These are phyloP conservation scores for Spizaetus ornatus DNA, from an alignment of 2,113 vertebrate genomes.

Conservation along the genomic window DNA sequence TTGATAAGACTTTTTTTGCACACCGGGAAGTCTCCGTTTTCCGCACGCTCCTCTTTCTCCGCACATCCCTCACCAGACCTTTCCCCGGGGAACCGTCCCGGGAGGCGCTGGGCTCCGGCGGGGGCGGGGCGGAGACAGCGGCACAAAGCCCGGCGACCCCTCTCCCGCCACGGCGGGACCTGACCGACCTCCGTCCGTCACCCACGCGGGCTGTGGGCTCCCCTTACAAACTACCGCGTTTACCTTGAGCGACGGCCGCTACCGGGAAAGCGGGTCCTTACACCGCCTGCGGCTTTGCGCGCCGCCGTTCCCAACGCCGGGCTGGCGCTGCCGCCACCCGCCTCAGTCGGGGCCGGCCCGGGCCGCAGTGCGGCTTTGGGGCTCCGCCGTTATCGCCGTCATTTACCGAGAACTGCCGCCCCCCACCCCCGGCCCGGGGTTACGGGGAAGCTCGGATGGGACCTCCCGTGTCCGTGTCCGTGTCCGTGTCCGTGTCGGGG, in stretches of 20 bases:
- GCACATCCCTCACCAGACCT: fast-evolving
- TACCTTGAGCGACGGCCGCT: not conserved
- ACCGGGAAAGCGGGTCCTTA: not conserved
- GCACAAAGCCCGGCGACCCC: too few relatives aligned
- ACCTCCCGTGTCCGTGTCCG: too few relatives aligned
- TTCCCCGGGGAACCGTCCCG: not conserved
- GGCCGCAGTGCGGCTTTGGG: not conserved
- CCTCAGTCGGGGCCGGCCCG: not conserved
- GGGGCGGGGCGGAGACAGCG: not conserved
- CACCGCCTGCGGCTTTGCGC: not conserved
- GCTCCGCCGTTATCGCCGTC: fast-evolving
- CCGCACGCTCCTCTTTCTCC: not conserved
- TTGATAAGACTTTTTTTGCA: fast-evolving
- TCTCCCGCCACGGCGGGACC: not conserved
- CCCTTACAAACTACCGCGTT: not conserved
- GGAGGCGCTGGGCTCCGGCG: not conserved
- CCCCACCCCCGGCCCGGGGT: too few relatives aligned
- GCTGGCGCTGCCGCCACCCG: too few relatives aligned
- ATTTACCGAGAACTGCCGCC: not conserved
- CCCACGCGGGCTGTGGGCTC: not conserved
- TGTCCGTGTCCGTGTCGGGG: too few relatives aligned
- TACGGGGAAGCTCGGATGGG: too few relatives aligned
- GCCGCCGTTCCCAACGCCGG: not conserved
- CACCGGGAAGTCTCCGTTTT: not conserved
- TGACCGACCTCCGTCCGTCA: not conserved